Base-by-base conservation (phyloP, 2,888 invertebrate genomes). In the Sturmia bella region DNA sequence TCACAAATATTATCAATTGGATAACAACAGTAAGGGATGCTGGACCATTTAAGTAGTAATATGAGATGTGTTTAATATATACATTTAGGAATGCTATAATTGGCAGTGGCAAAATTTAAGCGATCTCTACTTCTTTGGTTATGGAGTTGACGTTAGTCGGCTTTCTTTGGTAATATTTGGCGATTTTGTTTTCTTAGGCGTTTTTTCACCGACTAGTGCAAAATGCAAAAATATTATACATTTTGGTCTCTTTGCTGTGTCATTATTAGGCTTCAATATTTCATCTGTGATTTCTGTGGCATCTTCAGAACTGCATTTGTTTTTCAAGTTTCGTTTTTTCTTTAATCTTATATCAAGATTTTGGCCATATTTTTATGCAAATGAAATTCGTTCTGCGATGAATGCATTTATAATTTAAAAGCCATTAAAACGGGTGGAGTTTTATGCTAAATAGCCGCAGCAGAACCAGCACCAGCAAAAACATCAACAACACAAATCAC, bases 401-500 rank as follows among this genome's bases (percentile, higher is more conserved):
- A 72, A 78, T 78, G 72, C 72, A 72, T 78, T 72, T 59, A 78
- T 78, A 66, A 78, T 72, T 72, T 52, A 59, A 72, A 45, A 59
- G 50, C 39, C 74, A 64, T 64, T 57, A 74, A 81, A 78, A 70
- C 82, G 82, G 82, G 82, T 82, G 82, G 82, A 82, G 82, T 78
- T 74, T 45, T 74, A 78, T 82, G 82, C 82, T 74, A 78, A 78
- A 82, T 78, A 74, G 54, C 56, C 41, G 15, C 15, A 37, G 24
- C 19, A 70, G 27, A n/a, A 59, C 37, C 17, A 52, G 19, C 13
- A 69, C 9, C 17, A 66, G 21, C 13, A 72, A 72, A 41, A 61
- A 24, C 12, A 73, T 9, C 21, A 37, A 54, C 24, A 57, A 50
- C 32, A 63, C 19, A 68, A 32, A 57, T 45, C 32, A 69, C 24